Conservation (phyloP, 2,113 vertebrate species). For the Alectura lathami region DNA sequence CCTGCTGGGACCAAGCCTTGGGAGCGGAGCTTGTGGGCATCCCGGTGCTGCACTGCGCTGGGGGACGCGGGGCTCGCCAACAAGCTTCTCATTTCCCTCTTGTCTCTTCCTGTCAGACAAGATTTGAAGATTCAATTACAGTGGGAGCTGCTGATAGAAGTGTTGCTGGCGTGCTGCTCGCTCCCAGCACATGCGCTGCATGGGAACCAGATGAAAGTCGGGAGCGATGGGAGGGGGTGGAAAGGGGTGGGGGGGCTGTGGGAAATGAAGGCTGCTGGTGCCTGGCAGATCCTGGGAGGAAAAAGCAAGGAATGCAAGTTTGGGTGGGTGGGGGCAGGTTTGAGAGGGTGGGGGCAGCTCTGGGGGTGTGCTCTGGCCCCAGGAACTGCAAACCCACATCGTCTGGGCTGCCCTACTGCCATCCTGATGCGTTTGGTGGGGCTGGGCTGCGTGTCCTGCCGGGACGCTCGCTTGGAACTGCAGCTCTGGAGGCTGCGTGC, state of each 20-base stretch:
- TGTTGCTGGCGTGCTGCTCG: not conserved
- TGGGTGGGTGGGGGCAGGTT: not conserved
- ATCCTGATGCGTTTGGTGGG: not conserved
- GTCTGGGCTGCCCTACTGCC: rapidly evolving
- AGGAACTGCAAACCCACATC: too few relatives aligned
- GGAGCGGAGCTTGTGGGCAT: rapidly evolving
- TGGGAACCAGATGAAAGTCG: not conserved
- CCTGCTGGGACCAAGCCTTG: not conserved
- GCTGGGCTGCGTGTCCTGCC: not conserved
- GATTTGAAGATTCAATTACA: slow-evolving; percentile 60
- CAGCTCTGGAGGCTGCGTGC: not conserved
- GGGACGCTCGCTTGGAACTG: not conserved
- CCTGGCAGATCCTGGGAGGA: not conserved
- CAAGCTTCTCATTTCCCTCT: not conserved
- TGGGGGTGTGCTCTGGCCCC: not conserved
- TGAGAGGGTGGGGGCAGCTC: not conserved
- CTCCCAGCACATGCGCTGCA: not conserved
- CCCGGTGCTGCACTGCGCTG: rapidly evolving
- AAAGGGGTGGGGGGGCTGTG: not conserved
- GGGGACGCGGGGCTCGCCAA: not conserved
- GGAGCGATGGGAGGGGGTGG: not conserved
- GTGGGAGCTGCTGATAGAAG: slow-evolving; percentile 3
- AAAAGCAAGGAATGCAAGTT: not conserved
- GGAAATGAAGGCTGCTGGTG: not conserved
- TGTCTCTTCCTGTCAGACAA: slow-evolving; percentile 33